phyloP scores from a whole-genome alignment of 2,113 vertebrate species.

The Columbina picui region DNA sequence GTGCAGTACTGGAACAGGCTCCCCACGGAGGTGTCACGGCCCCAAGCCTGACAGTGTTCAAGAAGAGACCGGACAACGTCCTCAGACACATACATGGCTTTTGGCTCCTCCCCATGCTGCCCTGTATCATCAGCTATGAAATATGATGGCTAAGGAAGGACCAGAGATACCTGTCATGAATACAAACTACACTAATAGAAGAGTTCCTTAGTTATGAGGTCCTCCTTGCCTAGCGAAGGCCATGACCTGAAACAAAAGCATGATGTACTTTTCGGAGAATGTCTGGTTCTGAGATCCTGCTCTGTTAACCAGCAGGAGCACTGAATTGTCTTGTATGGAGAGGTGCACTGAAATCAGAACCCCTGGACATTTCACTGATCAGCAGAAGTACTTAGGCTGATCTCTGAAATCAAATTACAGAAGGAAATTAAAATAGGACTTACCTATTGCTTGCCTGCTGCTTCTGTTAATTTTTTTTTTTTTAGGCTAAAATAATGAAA shows the following conservation, averaged over 20 bases:
- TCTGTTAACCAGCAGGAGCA: background rate
- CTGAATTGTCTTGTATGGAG: fast-evolving
- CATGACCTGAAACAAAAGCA: background rate
- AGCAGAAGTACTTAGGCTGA: background rate
- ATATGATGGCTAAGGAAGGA: background rate
- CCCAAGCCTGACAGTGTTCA: too few relatives aligned
- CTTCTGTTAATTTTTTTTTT: background rate
- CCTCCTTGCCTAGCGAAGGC: background rate
- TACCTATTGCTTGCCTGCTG: background rate
- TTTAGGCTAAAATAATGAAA: background rate
- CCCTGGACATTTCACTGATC: background rate
- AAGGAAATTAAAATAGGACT: background rate
- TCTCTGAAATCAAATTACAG: background rate
- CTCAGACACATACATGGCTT: background rate
- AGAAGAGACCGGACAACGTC: too few relatives aligned
- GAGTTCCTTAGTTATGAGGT: background rate
- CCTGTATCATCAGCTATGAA: background rate
- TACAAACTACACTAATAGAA: background rate
- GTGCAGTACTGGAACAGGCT: too few relatives aligned
- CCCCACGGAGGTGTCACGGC: too few relatives aligned
- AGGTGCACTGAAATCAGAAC: background rate
- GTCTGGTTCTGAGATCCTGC: background rate
- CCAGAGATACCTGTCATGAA: background rate
- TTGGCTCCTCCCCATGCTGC: background rate
- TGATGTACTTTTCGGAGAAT: background rate